phyloP scores from a whole-genome alignment of 2,113 vertebrate species.

The Nerophis ophidion region DNA sequence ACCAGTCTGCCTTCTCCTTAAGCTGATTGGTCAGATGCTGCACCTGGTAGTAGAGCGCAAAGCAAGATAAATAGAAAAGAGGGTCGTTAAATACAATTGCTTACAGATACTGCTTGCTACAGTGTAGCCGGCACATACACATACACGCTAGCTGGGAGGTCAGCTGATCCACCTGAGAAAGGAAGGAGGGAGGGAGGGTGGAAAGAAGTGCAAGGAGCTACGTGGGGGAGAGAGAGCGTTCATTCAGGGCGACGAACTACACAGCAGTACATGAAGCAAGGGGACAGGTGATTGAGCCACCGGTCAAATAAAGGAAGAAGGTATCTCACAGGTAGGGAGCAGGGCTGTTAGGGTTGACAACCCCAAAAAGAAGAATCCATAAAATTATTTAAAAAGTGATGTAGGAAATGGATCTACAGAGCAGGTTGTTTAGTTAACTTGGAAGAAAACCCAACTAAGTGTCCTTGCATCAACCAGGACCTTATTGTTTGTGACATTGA shows the following conservation, averaged over 20 bases:
- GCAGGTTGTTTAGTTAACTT: too few relatives aligned
- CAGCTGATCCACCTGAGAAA: slow-evolving; percentile 70
- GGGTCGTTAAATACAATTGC: slow-evolving; percentile 30
- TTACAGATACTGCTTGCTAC: slow-evolving; percentile 32
- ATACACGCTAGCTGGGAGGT: slow-evolving; percentile 50
- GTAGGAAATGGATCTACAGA: too few relatives aligned
- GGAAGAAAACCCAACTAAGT: too few relatives aligned
- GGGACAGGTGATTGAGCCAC: slow-evolving; percentile 45
- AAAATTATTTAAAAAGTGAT: too few relatives aligned
- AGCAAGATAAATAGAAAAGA: neutral
- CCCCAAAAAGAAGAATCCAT: neutral
- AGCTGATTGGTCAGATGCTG: slow-evolving; percentile 84
- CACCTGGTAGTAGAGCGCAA: slow-evolving; percentile 69
- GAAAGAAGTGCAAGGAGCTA: slow-evolving; percentile 32
- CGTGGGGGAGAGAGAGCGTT: slow-evolving; percentile 27
- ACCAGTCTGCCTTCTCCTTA: slow-evolving; percentile 93
- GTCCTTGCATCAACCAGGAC: too few relatives aligned
- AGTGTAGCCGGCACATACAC: slow-evolving; percentile 48
- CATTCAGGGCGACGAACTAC: slow-evolving; percentile 46
- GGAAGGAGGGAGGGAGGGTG: slow-evolving; percentile 41
- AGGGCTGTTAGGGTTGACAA: slow-evolving; percentile 3
- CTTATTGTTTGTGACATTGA: too few relatives aligned
- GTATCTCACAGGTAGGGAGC: slow-evolving; percentile 8
- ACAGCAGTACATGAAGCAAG: slow-evolving; percentile 29
- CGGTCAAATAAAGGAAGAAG: slow-evolving; percentile 43